A percentile compares a stretch with the other conserved stretches of the same genome.
Conservation (phyloP, 2,113 vertebrate genomes). For the Trinectes maculatus region DNA sequence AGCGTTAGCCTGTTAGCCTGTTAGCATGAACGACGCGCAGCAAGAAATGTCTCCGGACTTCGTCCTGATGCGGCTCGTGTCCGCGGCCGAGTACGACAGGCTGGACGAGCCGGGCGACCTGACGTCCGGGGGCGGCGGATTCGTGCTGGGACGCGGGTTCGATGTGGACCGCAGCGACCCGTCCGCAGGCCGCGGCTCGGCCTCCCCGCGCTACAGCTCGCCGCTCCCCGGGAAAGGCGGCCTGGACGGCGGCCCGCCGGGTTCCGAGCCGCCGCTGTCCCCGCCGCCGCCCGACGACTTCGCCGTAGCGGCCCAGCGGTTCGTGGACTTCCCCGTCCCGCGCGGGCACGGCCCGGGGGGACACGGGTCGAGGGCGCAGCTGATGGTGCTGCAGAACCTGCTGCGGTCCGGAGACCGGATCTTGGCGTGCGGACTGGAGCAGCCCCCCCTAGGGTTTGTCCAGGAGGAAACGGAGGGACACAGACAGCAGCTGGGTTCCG, state of each 20-base stretch:
- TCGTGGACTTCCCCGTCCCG: constrained; percentile 59
- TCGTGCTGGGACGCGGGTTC: constrained; percentile 65
- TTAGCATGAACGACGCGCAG: constrained; percentile 76
- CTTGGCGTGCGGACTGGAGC: constrained; percentile 73
- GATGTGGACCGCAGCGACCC: constrained; percentile 62
- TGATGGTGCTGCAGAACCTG: constrained; percentile 89
- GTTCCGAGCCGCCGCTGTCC: constrained; percentile 60
- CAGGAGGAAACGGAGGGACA: constrained; percentile 49
- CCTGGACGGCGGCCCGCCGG: constrained; percentile 59
- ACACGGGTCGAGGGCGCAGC: constrained; percentile 81
- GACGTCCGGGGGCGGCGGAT: constrained; percentile 61
- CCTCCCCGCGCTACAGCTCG: constrained; percentile 67
- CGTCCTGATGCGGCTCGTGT: constrained; percentile 80
- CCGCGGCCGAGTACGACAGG: constrained; percentile 77
- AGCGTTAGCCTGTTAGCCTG: no score
- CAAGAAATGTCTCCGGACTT: constrained; percentile 81
- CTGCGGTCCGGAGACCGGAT: constrained; percentile 77
- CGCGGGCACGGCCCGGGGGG: constrained; percentile 56
- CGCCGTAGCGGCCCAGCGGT: constrained; percentile 58
- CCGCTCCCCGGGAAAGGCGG: constrained; percentile 69
- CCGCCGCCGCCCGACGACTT: constrained; percentile 72
- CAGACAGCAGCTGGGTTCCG: constrained; percentile 34
- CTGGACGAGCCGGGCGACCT: constrained; percentile 71
- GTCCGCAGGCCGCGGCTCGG: constrained; percentile 62
- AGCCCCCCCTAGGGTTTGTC: constrained; percentile 47